phyloP scores from a whole-genome alignment of 2,888 invertebrate genomes.

The Serrognathus titanus region DNA sequence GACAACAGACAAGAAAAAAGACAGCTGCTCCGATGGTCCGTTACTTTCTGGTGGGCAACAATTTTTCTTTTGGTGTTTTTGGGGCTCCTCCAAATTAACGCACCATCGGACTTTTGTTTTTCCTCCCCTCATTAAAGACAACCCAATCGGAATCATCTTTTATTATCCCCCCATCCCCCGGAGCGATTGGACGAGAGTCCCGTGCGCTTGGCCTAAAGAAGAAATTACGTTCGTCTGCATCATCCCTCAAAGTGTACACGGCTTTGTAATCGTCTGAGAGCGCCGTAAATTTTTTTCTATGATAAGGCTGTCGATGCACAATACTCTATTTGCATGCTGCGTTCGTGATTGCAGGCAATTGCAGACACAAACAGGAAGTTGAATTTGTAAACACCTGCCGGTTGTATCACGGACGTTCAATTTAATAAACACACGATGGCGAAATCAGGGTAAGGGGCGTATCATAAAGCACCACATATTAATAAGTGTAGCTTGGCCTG shows the following conservation, averaged over 20 bases:
- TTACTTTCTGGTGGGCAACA: no score
- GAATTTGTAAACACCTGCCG: background rate
- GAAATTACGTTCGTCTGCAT: no score
- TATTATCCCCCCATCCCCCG: no score
- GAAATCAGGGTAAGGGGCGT: conserved; percentile 50
- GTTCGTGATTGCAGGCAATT: background rate
- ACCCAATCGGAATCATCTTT: no score
- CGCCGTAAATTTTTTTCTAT: background rate
- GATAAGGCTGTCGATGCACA: conserved; percentile 48
- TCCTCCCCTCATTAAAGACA: no score
- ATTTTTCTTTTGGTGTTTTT: no score
- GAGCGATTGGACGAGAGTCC: no score
- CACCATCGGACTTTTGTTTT: no score
- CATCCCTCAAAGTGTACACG: background rate
- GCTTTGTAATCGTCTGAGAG: conserved; percentile 3
- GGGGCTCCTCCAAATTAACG: no score
- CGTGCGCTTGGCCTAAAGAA: no score
- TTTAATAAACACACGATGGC: conserved; percentile 35
- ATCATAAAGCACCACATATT: conserved; percentile 46
- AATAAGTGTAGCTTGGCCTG: conserved; percentile 41
- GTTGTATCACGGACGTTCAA: background rate
- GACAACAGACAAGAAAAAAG: no score
- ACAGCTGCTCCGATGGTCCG: no score
- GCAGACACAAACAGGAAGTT: background rate
- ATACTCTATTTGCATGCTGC: conserved; percentile 25